These are phyloP conservation scores for Archilochus colubris DNA, from an alignment of 2,113 vertebrate genomes.

Conservation along the genomic window DNA sequence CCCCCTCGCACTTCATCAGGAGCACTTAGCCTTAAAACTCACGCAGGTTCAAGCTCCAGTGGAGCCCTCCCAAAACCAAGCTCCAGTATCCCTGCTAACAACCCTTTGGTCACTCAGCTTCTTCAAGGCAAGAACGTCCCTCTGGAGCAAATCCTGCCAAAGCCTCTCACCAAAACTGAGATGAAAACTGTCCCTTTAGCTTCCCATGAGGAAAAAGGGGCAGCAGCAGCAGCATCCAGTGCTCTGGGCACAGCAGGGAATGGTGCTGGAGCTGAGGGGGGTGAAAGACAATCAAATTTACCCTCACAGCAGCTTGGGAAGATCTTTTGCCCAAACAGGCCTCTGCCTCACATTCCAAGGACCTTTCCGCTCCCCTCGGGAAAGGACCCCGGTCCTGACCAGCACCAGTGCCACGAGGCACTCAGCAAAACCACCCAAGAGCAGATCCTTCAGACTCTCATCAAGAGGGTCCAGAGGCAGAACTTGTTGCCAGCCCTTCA, in stretches of 20 bases:
- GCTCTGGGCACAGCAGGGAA: neutral
- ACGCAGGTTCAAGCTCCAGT: constrained; percentile 6
- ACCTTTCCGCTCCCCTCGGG: constrained; percentile 64
- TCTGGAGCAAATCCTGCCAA: constrained; percentile 92
- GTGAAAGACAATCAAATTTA: constrained; percentile 25
- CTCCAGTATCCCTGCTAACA: constrained; percentile 92
- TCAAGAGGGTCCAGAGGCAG: constrained; percentile 82
- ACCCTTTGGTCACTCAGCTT: constrained; percentile 92
- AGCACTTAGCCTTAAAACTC: constrained; percentile 60
- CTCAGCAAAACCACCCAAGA: constrained; percentile 85
- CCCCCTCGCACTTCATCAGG: neutral
- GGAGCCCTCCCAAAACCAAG: constrained; percentile 66
- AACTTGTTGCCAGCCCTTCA: constrained; percentile 66
- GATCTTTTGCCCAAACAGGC: constrained; percentile 66
- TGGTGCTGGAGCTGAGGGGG: neutral
- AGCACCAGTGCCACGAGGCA: constrained; percentile 76
- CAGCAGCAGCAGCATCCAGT: neutral
- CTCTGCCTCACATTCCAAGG: constrained; percentile 68
- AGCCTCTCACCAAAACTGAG: constrained; percentile 84
- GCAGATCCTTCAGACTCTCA: constrained; percentile 87
- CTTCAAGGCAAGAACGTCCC: constrained; percentile 94
- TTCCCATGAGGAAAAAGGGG: constrained; percentile 61
- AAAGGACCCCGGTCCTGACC: constrained; percentile 51
- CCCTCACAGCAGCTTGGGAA: constrained; percentile 57
- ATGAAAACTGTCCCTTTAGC: constrained; percentile 52